phyloP scores from a whole-genome alignment of 1,140 invertebrate species.

The Heliconius hewitsoni region DNA sequence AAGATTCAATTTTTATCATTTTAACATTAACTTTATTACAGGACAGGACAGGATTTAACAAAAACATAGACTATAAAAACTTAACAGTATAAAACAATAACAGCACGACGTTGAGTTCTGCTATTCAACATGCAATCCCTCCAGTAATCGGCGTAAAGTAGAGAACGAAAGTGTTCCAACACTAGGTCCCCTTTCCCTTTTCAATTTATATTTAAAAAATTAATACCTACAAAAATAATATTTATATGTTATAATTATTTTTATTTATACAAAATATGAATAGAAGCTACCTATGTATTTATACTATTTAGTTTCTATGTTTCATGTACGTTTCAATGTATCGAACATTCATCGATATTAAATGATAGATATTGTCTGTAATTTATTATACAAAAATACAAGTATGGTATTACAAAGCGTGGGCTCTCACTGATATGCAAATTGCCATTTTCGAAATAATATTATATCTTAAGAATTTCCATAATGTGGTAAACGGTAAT shows the following conservation, averaged over 20 bases:
- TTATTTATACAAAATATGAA: background rate
- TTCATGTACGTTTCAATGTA: background rate
- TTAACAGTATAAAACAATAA: too few species aligned
- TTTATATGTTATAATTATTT: background rate
- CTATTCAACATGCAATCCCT: too few species aligned
- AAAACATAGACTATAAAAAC: too few species aligned
- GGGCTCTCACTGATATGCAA: constrained; percentile 37
- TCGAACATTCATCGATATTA: constrained; percentile 22
- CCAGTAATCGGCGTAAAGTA: too few species aligned
- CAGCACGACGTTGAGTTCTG: too few species aligned
- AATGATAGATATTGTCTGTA: constrained; percentile 38
- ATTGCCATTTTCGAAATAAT: constrained; percentile 41
- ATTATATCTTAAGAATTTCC: constrained; percentile 37
- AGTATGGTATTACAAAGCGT: constrained; percentile 38
- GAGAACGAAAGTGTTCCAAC: too few species aligned
- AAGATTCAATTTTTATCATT: too few species aligned
- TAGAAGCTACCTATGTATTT: background rate
- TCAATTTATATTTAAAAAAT: too few species aligned
- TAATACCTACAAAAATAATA: background rate
- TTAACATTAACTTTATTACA: too few species aligned
- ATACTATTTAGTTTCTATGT: constrained; percentile 4
- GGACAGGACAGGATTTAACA: too few species aligned
- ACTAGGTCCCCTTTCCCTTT: too few species aligned
- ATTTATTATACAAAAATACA: constrained; percentile 36
- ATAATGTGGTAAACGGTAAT: constrained; percentile 42